These are phyloP conservation scores for Solenopsis invicta DNA, from an alignment of 1,140 invertebrate genomes.

Conservation along the genomic window DNA sequence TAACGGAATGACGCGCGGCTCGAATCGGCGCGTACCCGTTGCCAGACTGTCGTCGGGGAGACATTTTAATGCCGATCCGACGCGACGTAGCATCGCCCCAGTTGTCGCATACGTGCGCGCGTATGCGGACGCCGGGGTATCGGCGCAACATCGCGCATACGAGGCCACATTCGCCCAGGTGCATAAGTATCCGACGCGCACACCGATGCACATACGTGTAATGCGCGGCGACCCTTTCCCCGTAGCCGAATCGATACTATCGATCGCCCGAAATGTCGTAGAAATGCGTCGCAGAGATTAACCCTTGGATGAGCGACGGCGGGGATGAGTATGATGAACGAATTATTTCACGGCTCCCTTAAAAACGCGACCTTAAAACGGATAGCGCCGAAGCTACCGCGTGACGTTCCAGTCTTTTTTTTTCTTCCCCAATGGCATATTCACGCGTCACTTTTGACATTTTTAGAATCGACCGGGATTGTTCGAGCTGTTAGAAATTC, in stretches of 20 bases:
- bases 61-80: slow-evolving; percentile 67
- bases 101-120: slow-evolving; percentile 58
- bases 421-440: not conserved
- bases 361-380: not conserved
- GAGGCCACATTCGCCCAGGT: slow-evolving; percentile 55
- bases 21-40: not conserved
- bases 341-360: not conserved
- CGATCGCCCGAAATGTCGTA: slow-evolving; percentile 65
- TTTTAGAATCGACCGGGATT: not conserved
- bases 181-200: slow-evolving; percentile 26
- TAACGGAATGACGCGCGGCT: not conserved
- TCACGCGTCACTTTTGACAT: not conserved
- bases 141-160: slow-evolving; percentile 32
- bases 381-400: not conserved
- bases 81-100: slow-evolving; percentile 65
- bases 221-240: slow-evolving; percentile 54
- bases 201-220: slow-evolving; percentile 15
- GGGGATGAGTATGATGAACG: not conserved
- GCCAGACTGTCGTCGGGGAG: not conserved
- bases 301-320: not conserved
- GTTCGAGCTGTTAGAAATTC: not conserved
- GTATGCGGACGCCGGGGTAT: slow-evolving; percentile 27
- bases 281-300: slow-evolving; percentile 55
- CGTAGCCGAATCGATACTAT: slow-evolving; percentile 67
- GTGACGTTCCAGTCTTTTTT: not conserved